A percentile compares a stretch with the other conserved stretches of the same genome.
These are phyloP conservation scores for Aphelenchoides besseyi DNA, from an alignment of 1,140 invertebrate genomes.

Conservation along the genomic window DNA sequence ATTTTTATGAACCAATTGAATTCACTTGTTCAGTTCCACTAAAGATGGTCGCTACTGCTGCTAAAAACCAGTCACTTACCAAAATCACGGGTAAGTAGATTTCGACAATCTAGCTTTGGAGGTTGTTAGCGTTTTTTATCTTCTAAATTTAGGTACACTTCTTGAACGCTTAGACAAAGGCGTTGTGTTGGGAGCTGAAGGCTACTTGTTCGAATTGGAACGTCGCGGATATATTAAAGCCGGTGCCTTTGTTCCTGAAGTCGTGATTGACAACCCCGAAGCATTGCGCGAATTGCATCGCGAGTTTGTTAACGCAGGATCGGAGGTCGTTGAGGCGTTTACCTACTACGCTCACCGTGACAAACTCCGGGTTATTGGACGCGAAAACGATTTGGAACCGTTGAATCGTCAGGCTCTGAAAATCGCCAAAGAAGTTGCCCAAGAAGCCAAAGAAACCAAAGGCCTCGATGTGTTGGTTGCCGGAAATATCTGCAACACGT, in stretches of 20 bases:
- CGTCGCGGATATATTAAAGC: conserved; percentile 53
- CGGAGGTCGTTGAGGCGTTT: conserved; percentile 59
- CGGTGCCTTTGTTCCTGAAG: conserved; percentile 54
- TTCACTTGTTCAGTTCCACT: conserved; percentile 3
- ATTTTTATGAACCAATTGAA: neutral
- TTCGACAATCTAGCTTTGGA: too few relatives aligned
- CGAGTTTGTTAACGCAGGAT: conserved; percentile 58
- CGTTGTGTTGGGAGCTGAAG: conserved; percentile 45
- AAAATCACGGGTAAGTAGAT: conserved; percentile 7
- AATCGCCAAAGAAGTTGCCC: conserved; percentile 59
- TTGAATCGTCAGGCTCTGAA: conserved; percentile 56
- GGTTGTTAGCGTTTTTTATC: neutral
- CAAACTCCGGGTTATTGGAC: conserved; percentile 25
- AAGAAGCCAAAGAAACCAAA: conserved; percentile 25
- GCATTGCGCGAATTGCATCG: conserved; percentile 23
- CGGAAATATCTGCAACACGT: conserved; percentile 58
- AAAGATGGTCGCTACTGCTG: neutral
- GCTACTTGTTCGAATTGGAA: conserved; percentile 61
- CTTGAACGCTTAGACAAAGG: conserved; percentile 64
- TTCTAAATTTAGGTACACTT: conserved; percentile 28
- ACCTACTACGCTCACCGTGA: conserved; percentile 59
- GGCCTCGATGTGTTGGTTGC: conserved; percentile 55
- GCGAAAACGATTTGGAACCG: conserved; percentile 42
- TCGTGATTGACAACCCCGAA: conserved; percentile 39
- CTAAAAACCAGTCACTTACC: neutral